phyloP scores from a whole-genome alignment of 2,888 invertebrate genomes.

The Troglohyphantes excavatus region DNA sequence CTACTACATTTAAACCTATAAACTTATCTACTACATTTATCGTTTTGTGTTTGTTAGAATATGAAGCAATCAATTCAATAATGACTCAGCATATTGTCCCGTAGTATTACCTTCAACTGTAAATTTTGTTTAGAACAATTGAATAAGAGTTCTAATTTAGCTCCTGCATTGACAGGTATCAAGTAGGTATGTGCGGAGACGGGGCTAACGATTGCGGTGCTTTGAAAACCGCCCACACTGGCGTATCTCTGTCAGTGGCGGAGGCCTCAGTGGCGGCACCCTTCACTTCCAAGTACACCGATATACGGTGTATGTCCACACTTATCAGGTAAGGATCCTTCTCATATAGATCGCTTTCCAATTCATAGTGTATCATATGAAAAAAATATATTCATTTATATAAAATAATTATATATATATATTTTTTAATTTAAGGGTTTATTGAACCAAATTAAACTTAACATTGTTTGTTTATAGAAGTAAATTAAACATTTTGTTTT shows the following conservation, averaged over 20 bases:
- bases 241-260: constrained; percentile 84
- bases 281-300: constrained; percentile 84
- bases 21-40: no score
- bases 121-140: not conserved
- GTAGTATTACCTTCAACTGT: not conserved
- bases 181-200: constrained; percentile 96
- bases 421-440: no score
- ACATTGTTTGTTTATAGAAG: no score
- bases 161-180: constrained; percentile 72
- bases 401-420: no score
- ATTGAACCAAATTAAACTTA: no score
- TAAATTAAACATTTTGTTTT: no score
- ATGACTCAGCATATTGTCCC: not conserved
- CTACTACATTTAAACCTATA: no score
- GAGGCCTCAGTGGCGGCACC: constrained; percentile 86
- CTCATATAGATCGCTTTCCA: no score
- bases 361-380: no score
- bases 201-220: constrained; percentile 97
- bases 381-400: no score
- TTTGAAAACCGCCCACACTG: constrained; percentile 84
- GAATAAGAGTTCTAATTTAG: not conserved
- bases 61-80: not conserved
- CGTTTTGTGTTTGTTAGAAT: no score
- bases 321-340: constrained; percentile 80
- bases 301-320: constrained; percentile 82